Base-by-base conservation (phyloP, 2,113 vertebrate species). In the Scopus umbretta region DNA sequence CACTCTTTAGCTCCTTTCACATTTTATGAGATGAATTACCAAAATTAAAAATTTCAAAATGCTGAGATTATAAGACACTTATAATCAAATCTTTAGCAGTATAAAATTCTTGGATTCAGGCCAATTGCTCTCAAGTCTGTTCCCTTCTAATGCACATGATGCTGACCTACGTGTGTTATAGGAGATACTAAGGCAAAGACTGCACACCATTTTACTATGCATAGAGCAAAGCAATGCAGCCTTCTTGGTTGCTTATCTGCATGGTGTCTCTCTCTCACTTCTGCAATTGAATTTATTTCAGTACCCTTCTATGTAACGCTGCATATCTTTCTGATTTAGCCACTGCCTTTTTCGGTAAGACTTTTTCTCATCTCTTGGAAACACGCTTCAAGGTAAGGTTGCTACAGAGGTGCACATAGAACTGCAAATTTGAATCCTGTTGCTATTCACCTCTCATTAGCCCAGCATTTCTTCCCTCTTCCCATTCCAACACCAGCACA, bases 21-120 rank as follows among this genome's bases (percentile, higher is more conserved):
- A 56, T 92, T 91, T 89, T 67, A 47, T 61, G 34, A 72, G 40
- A 65, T 2, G 4, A 85, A 92, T 92, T 94, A 87, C 73, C 76
- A 91, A 97, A 93, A 94, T 89, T 32, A 85, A 88, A 90, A 30
- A 53, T 94, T 92, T 95, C 58, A 87, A 94, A 96, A 91, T 66
- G 56, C 83, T 79, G 47, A 72, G 72, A 81, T 80, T 89, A 81
- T 72, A 81, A 40, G 74, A 85, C 45, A 70, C 62, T 92, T 93
- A n/a, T 8, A 80, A 93, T 87, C 40, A 91, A 65, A 92, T 72
- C 27, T 94, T 91, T 30, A 92, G 68, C 47, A 79, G 72, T 75
- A 61, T 11, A 62, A 82, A 92, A 72, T 65, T 71, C 13, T 81
- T 94, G 53, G 61, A 61, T 87, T 87, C 42, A 30, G 45, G 49